Percentiles rank a stretch among this genome's conserved stretches.
phyloP scores from a whole-genome alignment of 2,113 vertebrate genomes.

The Romanogobio albipinnatus region DNA sequence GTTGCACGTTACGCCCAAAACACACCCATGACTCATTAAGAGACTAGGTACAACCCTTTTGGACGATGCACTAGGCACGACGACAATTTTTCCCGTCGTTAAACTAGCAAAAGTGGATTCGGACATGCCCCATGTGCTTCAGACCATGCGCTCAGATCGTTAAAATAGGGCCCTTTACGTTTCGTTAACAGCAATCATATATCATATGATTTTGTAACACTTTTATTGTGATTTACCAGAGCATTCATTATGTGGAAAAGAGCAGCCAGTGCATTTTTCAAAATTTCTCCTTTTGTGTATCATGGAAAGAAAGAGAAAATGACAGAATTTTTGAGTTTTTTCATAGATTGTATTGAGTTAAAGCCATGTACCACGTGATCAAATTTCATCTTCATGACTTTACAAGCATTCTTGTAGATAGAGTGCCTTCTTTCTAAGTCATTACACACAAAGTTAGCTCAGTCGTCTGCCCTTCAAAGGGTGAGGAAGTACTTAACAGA shows the following conservation, averaged over 20 bases:
- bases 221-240: not conserved
- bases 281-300: not conserved
- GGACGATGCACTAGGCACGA: too few relatives aligned
- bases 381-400: not conserved
- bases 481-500: slow-evolving; percentile 33
- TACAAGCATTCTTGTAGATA: not conserved
- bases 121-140: too few relatives aligned
- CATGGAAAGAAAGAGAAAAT: not conserved
- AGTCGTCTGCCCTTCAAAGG: slow-evolving; percentile 35
- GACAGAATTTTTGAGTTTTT: not conserved
- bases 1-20: too few relatives aligned
- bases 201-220: not conserved
- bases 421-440: not conserved
- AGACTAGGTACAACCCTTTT: too few relatives aligned
- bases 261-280: not conserved
- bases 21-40: too few relatives aligned
- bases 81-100: too few relatives aligned
- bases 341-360: not conserved
- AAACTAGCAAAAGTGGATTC: too few relatives aligned
- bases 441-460: slow-evolving; percentile 33
- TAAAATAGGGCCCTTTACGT: too few relatives aligned
- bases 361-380: not conserved
- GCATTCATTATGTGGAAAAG: not conserved
- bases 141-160: too few relatives aligned
- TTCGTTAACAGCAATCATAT: too few relatives aligned